phyloP scores from a whole-genome alignment of 2,113 vertebrate genomes.

The Ivindomyrus marchei region DNA sequence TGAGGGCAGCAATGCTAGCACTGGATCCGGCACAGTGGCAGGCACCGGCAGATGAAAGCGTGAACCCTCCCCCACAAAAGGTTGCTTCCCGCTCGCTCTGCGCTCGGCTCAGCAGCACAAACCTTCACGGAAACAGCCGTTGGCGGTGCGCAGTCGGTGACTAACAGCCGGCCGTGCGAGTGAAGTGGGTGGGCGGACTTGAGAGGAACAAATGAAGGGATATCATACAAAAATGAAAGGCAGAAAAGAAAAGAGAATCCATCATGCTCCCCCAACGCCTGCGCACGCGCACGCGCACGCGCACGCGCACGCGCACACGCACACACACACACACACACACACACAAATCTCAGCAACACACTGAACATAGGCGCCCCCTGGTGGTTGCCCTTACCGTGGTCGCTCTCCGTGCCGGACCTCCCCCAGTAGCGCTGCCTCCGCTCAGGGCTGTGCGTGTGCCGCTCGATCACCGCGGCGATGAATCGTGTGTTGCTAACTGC shows the following conservation, averaged over 20 bases:
- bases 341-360: background rate
- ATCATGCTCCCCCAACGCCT: background rate
- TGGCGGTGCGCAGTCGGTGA: background rate
- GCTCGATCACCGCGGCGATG: conserved; percentile 92
- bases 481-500: conserved; percentile 95
- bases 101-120: background rate
- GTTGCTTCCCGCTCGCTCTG: background rate
- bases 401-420: conserved; percentile 90
- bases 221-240: background rate
- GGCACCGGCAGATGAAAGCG: background rate
- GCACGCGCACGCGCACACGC: too few relatives aligned
- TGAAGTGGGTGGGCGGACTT: background rate
- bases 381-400: conserved; percentile 75
- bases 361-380: background rate
- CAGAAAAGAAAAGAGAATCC: background rate
- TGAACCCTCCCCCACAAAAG: background rate
- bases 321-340: background rate
- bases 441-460: conserved; percentile 91
- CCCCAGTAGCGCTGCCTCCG: conserved; percentile 93
- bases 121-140: background rate
- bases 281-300: too few relatives aligned
- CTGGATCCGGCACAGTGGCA: background rate
- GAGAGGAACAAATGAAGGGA: background rate
- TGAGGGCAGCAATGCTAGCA: background rate
- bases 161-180: background rate